Conservation (phyloP, 1,140 invertebrate genomes). For the Drosophila quadrilineata region DNA sequence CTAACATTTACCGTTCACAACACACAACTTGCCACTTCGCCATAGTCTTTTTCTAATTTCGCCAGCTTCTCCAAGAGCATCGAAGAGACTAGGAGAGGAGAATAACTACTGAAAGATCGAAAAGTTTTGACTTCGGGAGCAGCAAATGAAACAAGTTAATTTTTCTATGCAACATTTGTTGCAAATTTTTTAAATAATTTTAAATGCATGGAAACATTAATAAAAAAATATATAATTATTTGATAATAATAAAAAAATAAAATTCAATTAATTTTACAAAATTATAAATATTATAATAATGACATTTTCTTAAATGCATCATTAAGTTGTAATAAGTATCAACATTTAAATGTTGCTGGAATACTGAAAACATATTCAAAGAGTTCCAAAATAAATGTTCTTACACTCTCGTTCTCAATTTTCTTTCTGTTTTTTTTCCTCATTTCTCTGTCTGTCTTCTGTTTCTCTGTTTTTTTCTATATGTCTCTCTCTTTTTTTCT, state of each 20-base stretch:
- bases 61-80: constrained; percentile 72
- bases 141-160: constrained; percentile 61
- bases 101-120: constrained; percentile 23
- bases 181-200: too few species aligned
- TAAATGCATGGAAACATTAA: too few species aligned
- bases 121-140: constrained; percentile 50
- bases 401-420: neutral
- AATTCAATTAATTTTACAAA: too few species aligned
- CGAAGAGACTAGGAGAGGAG: neutral
- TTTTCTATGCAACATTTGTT: too few species aligned
- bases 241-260: too few species aligned
- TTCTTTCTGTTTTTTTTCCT: neutral
- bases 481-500: neutral
- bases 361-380: too few species aligned
- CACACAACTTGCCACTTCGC: constrained; percentile 18
- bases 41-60: constrained; percentile 52
- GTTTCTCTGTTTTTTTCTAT: neutral
- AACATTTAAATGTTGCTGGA: too few species aligned
- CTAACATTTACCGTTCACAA: constrained; percentile 1
- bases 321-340: constrained; percentile 62
- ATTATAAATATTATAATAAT: too few species aligned
- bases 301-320: constrained; percentile 41
- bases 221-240: too few species aligned
- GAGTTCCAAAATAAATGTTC: too few species aligned
- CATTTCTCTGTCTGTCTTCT: too few species aligned